phyloP scores from a whole-genome alignment of 1,140 invertebrate genomes.

The Lerema accius region DNA sequence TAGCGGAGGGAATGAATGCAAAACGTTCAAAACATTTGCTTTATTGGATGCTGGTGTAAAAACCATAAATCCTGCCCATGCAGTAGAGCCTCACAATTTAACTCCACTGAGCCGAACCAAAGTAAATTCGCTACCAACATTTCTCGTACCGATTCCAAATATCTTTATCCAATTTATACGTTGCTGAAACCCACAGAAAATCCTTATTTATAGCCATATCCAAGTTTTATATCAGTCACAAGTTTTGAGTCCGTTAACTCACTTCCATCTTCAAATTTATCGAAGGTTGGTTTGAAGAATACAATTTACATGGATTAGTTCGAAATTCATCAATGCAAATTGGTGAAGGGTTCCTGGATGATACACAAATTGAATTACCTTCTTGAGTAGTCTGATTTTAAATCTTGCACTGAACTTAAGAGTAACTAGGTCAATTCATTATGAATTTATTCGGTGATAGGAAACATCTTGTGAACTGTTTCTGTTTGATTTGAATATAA shows the following conservation, averaged over 20 bases:
- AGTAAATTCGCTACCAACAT: slow-evolving; percentile 34
- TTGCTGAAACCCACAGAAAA: slow-evolving; percentile 50
- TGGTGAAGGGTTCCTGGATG: not conserved
- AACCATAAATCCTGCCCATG: slow-evolving; percentile 27
- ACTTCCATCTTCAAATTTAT: slow-evolving; percentile 23
- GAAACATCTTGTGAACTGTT: too few species aligned
- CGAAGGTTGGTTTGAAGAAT: slow-evolving; percentile 1
- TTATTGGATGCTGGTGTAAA: slow-evolving; percentile 28
- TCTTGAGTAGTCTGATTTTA: too few species aligned
- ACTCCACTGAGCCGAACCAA: slow-evolving; percentile 21
- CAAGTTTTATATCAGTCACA: slow-evolving; percentile 38
- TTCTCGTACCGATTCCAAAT: slow-evolving; percentile 45
- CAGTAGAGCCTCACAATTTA: slow-evolving; percentile 18
- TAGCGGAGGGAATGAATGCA: slow-evolving; percentile 29
- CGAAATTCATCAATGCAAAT: not conserved
- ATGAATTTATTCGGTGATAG: too few species aligned
- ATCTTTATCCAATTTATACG: slow-evolving; percentile 57
- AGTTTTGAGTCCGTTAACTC: slow-evolving; percentile 37
- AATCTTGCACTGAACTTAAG: too few species aligned
- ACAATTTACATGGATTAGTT: not conserved
- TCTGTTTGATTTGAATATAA: too few species aligned
- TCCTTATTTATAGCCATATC: slow-evolving; percentile 53
- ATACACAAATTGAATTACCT: too few species aligned
- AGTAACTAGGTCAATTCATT: too few species aligned
- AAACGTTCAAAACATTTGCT: slow-evolving; percentile 32